Evolutionary conservation across 2,113 vertebrate genomes (phyloP), one percentile per base, ranked within the genome.

Genomic region (Sterrhoptilus dennistouni): DNA sequence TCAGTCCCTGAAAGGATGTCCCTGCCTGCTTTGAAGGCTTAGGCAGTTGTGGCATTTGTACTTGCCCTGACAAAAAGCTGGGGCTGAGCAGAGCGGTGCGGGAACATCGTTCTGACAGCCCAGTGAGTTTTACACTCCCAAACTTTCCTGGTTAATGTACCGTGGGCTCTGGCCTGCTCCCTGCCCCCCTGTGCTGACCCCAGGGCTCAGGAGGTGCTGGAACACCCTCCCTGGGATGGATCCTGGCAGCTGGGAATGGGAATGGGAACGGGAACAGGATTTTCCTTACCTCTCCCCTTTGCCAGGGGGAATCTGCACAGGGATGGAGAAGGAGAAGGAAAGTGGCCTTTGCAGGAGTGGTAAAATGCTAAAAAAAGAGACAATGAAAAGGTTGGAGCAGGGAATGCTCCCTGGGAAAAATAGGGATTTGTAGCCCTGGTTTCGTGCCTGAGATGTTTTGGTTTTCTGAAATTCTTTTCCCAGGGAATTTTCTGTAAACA

Each of bases 101-200:
- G 90, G 88, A 90, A 95, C 93, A 97, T 97, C 17, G 66, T 65
- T 96, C 81, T 96, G 97, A 97, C 96, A 96, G 93, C 90, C 94
- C 95, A 53, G 12, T 87, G 92, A 85, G 80, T 88, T 87, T 40
- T 11, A 42, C 57, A 25, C 74, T 70, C 40, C 90, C 93, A 42
- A 52, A 94, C 88, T 42, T 63, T 15, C 57, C 86, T 95, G 91
- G 27, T 54, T 93, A 95, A 95, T 86, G 89, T 57, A 90, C 24
- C 94, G 0, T 70, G 92, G 85, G 53, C 84, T 22, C 19, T 3
- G 5, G 29, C 8, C 68, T 27, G 74, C 79, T 63, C 72, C 59
- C 54, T 11, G 54, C 63, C 44, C 40, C 83, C 25, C n/a, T 0
- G 35, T 1, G 54, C 63, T 77, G 59, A 45, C 3, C 28, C 14